A percentile compares a stretch with the other conserved stretches of the same genome.
Evolutionary conservation across 2,888 invertebrate species (phyloP).

Genomic region (Mesorhabditis spiculigera): DNA sequence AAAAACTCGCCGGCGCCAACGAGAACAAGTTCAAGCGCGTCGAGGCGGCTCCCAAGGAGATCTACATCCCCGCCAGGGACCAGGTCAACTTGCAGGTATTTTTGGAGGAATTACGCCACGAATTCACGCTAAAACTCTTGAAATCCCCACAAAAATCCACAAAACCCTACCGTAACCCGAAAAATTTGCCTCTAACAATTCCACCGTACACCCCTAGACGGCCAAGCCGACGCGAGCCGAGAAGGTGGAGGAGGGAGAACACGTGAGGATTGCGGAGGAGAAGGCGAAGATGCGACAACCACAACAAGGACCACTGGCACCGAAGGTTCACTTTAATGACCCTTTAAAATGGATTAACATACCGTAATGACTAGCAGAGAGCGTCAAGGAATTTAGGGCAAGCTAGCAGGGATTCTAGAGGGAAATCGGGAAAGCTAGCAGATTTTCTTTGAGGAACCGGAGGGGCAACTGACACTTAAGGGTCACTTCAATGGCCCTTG

Average conservation of each 20-base stretch:
- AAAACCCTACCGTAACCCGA: background rate
- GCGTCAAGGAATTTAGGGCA: too few relatives aligned
- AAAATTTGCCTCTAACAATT: background rate
- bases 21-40: constrained; percentile 22
- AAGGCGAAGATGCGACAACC: constrained; percentile 46
- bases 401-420: too few relatives aligned
- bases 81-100: constrained; percentile 46
- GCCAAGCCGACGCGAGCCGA: constrained; percentile 42
- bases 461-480: too few relatives aligned
- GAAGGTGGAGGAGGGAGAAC: constrained; percentile 39
- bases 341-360: background rate
- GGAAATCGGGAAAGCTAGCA: too few relatives aligned
- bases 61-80: constrained; percentile 55
- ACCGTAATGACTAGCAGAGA: too few relatives aligned
- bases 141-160: background rate
- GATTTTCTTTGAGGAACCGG: too few relatives aligned
- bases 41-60: constrained; percentile 44
- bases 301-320: constrained; percentile 49
- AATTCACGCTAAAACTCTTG: background rate
- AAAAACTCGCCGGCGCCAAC: constrained; percentile 31
- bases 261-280: constrained; percentile 48
- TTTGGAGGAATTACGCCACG: background rate
- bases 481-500: too few relatives aligned
- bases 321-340: constrained; percentile 20
- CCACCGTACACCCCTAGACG: background rate